Evolutionary conservation across 2,797 vertebrate genomes (phyloP).

Genomic region (Falco naumanni): DNA sequence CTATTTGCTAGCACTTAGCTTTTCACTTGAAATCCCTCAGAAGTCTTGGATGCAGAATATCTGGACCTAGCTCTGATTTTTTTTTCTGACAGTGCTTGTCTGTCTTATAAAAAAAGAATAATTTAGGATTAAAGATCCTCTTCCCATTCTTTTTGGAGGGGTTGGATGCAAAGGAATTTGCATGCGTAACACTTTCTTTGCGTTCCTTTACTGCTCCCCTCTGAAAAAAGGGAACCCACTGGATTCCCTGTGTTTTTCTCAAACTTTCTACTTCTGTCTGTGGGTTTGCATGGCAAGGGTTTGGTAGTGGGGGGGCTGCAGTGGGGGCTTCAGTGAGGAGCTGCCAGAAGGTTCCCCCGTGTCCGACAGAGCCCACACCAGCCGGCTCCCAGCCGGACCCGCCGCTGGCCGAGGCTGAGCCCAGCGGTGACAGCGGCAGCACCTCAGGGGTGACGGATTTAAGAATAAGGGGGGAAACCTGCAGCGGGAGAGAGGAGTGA

Average conservation of each 20-base stretch:
- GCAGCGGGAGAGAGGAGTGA: not conserved
- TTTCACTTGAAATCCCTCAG: not conserved
- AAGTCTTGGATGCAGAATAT: not conserved
- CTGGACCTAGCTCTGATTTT: not conserved
- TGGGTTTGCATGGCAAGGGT: not conserved
- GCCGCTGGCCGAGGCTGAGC: not conserved
- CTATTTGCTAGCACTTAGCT: not conserved
- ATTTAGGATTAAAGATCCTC: not conserved
- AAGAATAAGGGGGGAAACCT: no score
- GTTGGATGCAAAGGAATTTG: not conserved
- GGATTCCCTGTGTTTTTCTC: not conserved
- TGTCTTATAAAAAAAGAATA: not conserved
- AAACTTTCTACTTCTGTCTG: not conserved
- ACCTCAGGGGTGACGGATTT: no score
- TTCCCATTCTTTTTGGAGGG: not conserved
- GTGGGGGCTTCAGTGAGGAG: not conserved
- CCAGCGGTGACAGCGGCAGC: no score
- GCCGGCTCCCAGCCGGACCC: not conserved
- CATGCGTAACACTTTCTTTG: not conserved
- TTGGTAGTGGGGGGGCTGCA: not conserved
- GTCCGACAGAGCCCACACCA: not conserved
- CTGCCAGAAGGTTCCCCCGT: not conserved
- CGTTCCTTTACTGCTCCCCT: not conserved
- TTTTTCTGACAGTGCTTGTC: not conserved
- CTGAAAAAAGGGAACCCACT: not conserved